phyloP scores from a whole-genome alignment of 2,888 invertebrate species.

The Lottia gigantea region DNA sequence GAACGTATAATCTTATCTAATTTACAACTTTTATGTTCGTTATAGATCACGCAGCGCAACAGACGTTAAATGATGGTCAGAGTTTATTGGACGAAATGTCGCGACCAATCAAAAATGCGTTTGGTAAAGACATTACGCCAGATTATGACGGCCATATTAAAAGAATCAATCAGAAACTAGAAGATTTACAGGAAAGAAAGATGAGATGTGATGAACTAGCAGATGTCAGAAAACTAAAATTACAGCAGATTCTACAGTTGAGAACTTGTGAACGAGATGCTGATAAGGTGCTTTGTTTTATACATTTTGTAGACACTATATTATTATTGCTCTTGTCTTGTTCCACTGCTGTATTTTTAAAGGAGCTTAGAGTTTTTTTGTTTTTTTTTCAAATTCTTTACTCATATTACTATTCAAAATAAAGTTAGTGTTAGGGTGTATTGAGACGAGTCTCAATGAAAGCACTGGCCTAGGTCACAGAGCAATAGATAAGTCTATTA shows the following conservation, averaged over 20 bases:
- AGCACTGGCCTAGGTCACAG: too few relatives aligned
- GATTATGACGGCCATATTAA: constrained; percentile 75
- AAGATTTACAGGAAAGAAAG: constrained; percentile 78
- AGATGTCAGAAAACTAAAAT: constrained; percentile 80
- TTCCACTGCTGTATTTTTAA: too few relatives aligned
- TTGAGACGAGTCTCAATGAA: too few relatives aligned
- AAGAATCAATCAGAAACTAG: constrained; percentile 79
- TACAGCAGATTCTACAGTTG: constrained; percentile 82
- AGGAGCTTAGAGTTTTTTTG: too few relatives aligned
- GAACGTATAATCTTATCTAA: background rate
- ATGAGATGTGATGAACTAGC: constrained; percentile 78
- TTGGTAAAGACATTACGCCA: constrained; percentile 75
- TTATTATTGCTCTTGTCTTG: too few relatives aligned
- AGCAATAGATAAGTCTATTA: too few relatives aligned
- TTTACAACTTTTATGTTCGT: constrained; percentile 23
- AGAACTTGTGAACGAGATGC: constrained; percentile 82
- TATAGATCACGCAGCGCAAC: constrained; percentile 77
- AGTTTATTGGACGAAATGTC: constrained; percentile 81
- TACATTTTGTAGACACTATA: too few relatives aligned
- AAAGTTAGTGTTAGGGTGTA: too few relatives aligned
- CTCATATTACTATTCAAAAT: too few relatives aligned
- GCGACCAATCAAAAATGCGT: constrained; percentile 82
- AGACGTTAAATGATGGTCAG: constrained; percentile 80
- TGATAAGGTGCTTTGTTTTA: constrained; percentile 71
- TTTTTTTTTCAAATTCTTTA: too few relatives aligned